Evolutionary conservation across 2,113 vertebrate genomes (phyloP), one percentile per base, ranked within the genome.

Genomic region (Gallinago undulata): DNA sequence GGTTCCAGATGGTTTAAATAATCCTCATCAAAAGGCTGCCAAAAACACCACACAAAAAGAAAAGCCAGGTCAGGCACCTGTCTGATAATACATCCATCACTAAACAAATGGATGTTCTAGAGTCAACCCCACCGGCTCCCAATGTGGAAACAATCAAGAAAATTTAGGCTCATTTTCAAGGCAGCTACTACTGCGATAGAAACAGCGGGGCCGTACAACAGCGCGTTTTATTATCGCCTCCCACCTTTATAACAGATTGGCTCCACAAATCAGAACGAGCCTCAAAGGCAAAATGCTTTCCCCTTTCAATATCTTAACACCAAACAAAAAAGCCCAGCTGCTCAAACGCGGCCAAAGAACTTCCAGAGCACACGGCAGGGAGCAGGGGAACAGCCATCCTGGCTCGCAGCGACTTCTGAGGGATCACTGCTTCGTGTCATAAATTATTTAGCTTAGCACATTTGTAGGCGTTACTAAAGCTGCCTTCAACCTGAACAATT

Each of bases 1-100:
- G 99, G 99, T 95, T 99, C 99, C 28, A 99, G 98, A 93, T 99
- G 99, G 97, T 99, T 99, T 95, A 99, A 98, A 98, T 99, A 99
- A 98, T 99, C 99, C 97, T 99, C 99, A 47, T 99, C 99, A 89
- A 99, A 99, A 74, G 99, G 99, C 99, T 99, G 97, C 85, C 86
- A 87, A 93, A 53, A 84, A 68, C 67, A 97, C 43, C 67, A 86
- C 31, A 28, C 59, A 89, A 86, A 89, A 86, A 96, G 87, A 50
- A 91, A 43, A 67, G 89, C 24, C 83, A 56, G 74, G 95, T 97
- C 90, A 97, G 62, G 27, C 84, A 78, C 93, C 89, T 73, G 93
- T 39, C 53, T 35, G 95, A 57, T 68, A 23, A 84, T 19, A 22
- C 92, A 77, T 1, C 9, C 77, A 93, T 69, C 57, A 17, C 59